These are phyloP conservation scores for Fundulus diaphanus DNA, from an alignment of 2,797 vertebrate genomes.

Conservation along the genomic window DNA sequence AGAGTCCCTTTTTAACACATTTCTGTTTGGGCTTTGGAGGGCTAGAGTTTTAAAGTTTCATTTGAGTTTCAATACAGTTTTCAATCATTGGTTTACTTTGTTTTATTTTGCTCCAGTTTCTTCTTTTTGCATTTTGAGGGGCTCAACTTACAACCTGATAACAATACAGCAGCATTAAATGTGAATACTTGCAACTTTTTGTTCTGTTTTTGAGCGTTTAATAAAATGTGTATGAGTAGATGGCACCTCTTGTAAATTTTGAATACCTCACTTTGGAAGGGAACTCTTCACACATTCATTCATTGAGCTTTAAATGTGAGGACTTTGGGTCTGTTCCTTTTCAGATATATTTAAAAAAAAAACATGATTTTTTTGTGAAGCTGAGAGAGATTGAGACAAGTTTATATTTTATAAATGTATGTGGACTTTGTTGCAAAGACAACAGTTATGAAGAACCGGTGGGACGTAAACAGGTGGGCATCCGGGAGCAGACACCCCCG, in stretches of 20 bases:
- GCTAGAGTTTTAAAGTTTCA: background rate
- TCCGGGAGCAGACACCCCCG: conserved; percentile 9
- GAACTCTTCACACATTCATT: conserved; percentile 48
- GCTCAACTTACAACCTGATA: background rate
- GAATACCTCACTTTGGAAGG: conserved; percentile 46
- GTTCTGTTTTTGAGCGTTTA: background rate
- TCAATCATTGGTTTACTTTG: background rate
- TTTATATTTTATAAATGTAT: conserved; percentile 74
- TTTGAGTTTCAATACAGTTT: background rate
- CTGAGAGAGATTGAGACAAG: conserved; percentile 45
- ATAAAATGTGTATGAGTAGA: background rate
- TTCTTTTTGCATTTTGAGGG: background rate
- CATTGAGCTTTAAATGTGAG: conserved; percentile 62
- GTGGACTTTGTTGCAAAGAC: conserved; percentile 58
- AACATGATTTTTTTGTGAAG: conserved; percentile 39
- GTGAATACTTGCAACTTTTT: background rate
- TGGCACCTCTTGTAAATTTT: conserved; percentile 18
- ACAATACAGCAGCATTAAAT: background rate
- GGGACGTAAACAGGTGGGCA: conserved; percentile 15
- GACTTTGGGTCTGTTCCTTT: conserved; percentile 19
- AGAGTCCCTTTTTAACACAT: background rate
- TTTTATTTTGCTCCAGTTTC: background rate
- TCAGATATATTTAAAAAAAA: conserved; percentile 37
- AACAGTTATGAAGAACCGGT: conserved; percentile 17
- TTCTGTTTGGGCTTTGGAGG: background rate